Percentiles rank a stretch among this genome's conserved stretches.
Conservation (phyloP, 2,113 vertebrate genomes). For the Noctilio leporinus region DNA sequence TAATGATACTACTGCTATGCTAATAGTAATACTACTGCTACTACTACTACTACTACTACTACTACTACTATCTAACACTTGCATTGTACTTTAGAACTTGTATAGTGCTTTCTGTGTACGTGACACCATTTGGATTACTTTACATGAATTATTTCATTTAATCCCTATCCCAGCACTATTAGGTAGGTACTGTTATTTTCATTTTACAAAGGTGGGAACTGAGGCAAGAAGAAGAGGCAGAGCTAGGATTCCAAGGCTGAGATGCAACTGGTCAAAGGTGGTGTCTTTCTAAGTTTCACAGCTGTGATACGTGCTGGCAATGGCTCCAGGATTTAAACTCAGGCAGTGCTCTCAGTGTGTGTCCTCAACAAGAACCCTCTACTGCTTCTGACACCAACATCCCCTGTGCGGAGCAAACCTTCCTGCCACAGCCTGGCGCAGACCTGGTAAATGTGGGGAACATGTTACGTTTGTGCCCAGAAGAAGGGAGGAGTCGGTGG, state of each 20-base stretch:
- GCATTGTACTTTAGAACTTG: background rate
- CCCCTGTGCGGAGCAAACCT: background rate
- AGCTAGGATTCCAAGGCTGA: background rate
- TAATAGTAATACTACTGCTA: too few species aligned
- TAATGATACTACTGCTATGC: background rate
- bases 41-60: too few species aligned
- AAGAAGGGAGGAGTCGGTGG: too few species aligned
- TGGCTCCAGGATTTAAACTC: background rate
- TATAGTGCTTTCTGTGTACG: background rate
- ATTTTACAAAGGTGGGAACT: background rate
- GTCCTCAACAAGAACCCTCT: background rate
- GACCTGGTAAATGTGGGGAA: too few species aligned
- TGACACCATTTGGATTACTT: background rate
- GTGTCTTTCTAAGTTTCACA: background rate
- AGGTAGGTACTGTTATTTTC: background rate
- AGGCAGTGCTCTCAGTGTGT: background rate
- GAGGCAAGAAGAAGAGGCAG: background rate
- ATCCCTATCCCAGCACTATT: background rate
- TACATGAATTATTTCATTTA: background rate
- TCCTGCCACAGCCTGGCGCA: background rate
- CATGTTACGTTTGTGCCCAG: too few species aligned
- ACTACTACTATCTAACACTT: too few species aligned
- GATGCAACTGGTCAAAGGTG: background rate
- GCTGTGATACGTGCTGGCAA: background rate
- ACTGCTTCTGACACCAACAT: background rate